phyloP scores from a whole-genome alignment of 1,140 invertebrate genomes.

The Drosophila murphyi region DNA sequence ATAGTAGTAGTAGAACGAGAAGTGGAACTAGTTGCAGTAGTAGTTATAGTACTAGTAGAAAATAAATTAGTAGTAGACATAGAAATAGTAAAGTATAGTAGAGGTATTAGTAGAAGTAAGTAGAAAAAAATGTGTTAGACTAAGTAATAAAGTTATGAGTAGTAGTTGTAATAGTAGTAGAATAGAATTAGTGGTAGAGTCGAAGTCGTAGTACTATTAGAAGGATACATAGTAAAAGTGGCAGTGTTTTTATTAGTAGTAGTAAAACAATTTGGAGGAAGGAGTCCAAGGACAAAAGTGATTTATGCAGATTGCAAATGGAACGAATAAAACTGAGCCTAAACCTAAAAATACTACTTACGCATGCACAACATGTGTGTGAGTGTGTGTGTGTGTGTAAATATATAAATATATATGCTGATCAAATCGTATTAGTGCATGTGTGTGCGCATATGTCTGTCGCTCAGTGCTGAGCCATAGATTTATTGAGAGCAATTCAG shows the following conservation, averaged over 20 bases:
- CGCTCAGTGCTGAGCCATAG: slow-evolving; percentile 62
- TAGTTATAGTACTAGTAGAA: too few relatives aligned
- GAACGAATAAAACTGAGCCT: slow-evolving; percentile 67
- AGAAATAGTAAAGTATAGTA: too few relatives aligned
- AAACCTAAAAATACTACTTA: slow-evolving; percentile 62
- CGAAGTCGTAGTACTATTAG: too few relatives aligned
- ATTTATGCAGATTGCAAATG: slow-evolving; percentile 76
- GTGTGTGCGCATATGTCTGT: slow-evolving; percentile 28
- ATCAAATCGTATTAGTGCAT: slow-evolving; percentile 32
- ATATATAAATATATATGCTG: not conserved
- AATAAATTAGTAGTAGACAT: too few relatives aligned
- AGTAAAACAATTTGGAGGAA: too few relatives aligned
- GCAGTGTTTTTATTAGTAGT: not conserved
- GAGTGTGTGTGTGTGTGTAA: slow-evolving; percentile 24
- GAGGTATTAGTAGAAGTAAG: too few relatives aligned
- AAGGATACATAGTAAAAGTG: slow-evolving; percentile 50
- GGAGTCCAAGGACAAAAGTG: slow-evolving; percentile 34
- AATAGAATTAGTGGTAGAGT: too few relatives aligned
- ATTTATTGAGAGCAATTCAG: slow-evolving; percentile 77
- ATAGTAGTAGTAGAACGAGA: too few relatives aligned
- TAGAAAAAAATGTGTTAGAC: too few relatives aligned
- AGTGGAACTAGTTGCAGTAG: too few relatives aligned
- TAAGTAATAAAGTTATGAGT: too few relatives aligned
- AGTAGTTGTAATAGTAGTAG: too few relatives aligned
- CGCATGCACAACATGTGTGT: slow-evolving; percentile 60